A percentile compares a stretch with the other conserved stretches of the same genome.
phyloP scores from a whole-genome alignment of 2,113 vertebrate species.

The Heloderma charlesbogerti region DNA sequence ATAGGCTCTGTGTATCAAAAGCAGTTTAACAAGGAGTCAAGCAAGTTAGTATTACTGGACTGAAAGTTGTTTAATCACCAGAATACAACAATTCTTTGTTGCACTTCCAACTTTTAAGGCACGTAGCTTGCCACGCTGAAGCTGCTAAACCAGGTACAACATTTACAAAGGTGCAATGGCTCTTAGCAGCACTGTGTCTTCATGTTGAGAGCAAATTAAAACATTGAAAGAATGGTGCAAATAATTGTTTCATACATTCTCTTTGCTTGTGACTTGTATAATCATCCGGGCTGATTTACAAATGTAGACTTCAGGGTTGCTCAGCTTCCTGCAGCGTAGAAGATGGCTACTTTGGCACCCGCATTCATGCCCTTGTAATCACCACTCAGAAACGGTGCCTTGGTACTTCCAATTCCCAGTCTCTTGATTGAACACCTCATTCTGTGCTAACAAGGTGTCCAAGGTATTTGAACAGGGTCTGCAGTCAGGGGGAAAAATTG shows the following conservation, averaged over 20 bases:
- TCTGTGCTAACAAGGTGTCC: constrained; percentile 97
- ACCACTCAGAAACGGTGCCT: constrained; percentile 93
- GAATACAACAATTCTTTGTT: constrained; percentile 67
- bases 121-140: constrained; percentile 61
- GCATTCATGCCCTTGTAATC: constrained; percentile 95
- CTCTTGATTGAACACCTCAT: constrained; percentile 99
- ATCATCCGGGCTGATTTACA: constrained; percentile 99
- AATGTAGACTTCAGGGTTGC: constrained; percentile 99
- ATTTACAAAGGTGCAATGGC: constrained; percentile 72
- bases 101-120: constrained; percentile 50
- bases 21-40: constrained; percentile 31
- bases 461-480: constrained; percentile 84
- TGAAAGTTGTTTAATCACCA: constrained; percentile 53
- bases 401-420: constrained; percentile 90
- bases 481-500: constrained; percentile 76
- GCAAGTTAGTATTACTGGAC: constrained; percentile 43
- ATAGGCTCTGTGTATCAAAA: constrained; percentile 16
- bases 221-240: constrained; percentile 78
- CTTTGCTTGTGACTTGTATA: constrained; percentile 95
- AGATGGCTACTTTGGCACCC: constrained; percentile 94
- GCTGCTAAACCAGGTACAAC: constrained; percentile 53
- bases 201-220: constrained; percentile 85
- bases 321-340: constrained; percentile 97
- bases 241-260: constrained; percentile 86
- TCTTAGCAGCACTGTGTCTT: constrained; percentile 74